phyloP scores from a whole-genome alignment of 1,140 invertebrate species.

The Dreissena rostriformis region DNA sequence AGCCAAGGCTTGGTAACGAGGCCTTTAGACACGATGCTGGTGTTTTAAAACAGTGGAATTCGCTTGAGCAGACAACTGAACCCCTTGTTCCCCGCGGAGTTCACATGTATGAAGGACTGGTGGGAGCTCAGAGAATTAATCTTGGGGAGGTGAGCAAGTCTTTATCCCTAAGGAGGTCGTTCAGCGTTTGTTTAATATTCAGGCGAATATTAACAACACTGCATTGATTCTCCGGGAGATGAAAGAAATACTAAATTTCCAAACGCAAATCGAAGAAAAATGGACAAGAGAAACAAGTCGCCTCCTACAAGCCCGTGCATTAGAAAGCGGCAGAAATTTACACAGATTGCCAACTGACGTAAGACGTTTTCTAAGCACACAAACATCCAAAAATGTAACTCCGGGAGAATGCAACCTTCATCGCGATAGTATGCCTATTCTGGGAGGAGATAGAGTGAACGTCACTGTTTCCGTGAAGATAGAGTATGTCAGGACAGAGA shows the following conservation, averaged over 20 bases:
- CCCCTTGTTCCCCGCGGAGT: neutral
- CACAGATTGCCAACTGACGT: too few species aligned
- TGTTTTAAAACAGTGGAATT: slow-evolving; percentile 13
- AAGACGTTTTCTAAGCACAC: too few species aligned
- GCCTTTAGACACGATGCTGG: neutral
- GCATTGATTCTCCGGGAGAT: too few species aligned
- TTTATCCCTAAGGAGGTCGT: slow-evolving; percentile 13
- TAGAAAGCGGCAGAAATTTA: too few species aligned
- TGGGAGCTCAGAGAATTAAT: neutral
- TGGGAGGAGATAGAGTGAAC: neutral
- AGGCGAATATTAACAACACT: too few species aligned
- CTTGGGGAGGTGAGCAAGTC: slow-evolving; percentile 2
- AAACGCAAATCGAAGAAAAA: too few species aligned
- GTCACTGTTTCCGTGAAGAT: slow-evolving; percentile 6
- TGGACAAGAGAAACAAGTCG: too few species aligned
- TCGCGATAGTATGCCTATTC: neutral
- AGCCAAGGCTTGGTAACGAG: neutral
- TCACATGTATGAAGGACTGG: neutral
- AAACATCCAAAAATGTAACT: too few species aligned
- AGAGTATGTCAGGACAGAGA: neutral
- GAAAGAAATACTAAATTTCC: too few species aligned
- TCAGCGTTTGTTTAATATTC: too few species aligned
- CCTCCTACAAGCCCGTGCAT: too few species aligned
- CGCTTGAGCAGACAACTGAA: neutral
- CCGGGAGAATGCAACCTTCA: neutral